Evolutionary conservation across 2,797 vertebrate genomes (phyloP).

Genomic region (Micrastur ruficollis): DNA sequence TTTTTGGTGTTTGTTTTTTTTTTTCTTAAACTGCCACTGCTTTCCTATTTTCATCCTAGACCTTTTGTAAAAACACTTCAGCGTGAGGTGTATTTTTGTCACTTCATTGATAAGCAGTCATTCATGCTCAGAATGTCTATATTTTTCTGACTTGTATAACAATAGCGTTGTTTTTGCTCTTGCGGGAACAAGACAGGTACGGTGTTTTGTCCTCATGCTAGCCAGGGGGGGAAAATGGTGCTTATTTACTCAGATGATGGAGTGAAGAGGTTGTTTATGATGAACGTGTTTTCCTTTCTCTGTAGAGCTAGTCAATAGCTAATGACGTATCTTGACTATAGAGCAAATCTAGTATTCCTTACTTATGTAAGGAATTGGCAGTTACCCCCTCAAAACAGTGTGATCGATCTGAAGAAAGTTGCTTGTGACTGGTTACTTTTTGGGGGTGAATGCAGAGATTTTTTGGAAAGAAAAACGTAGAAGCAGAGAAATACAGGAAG

Average conservation of each 20-base stretch:
- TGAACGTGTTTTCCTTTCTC: background rate
- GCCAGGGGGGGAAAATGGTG: background rate
- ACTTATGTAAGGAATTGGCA: background rate
- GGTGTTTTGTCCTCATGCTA: background rate
- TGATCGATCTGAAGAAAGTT: background rate
- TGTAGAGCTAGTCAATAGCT: background rate
- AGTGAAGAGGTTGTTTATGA: background rate
- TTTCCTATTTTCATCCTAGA: constrained; percentile 49
- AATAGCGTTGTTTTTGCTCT: background rate
- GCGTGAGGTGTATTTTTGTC: background rate
- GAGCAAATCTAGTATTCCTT: background rate
- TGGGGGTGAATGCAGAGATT: background rate
- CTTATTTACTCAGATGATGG: background rate
- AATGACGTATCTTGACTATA: background rate
- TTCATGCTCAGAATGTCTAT: background rate
- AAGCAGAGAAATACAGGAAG: background rate
- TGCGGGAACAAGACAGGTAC: background rate
- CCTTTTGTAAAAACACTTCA: background rate
- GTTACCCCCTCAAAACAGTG: background rate
- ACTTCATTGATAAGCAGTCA: background rate
- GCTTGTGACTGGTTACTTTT: background rate
- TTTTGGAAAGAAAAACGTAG: background rate
- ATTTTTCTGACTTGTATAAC: constrained; percentile 15
- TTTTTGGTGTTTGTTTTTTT: background rate
- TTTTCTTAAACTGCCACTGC: background rate